These are phyloP conservation scores for Triplophysa dalaica DNA, from an alignment of 2,113 vertebrate species.

Conservation along the genomic window DNA sequence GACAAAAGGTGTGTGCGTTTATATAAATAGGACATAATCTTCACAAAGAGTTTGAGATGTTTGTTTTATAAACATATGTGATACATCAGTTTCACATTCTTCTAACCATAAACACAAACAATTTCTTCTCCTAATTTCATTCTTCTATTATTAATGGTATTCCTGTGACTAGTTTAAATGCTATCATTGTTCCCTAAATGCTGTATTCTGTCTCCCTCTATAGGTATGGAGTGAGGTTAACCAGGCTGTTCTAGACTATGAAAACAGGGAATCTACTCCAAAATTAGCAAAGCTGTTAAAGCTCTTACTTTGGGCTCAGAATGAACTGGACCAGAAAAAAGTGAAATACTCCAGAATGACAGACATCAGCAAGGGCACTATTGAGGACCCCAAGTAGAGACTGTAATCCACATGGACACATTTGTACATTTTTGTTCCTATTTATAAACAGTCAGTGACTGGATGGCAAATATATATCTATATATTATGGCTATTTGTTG, in stretches of 20 bases:
- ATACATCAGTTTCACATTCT: neutral
- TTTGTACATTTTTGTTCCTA: conserved; percentile 58
- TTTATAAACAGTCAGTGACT: conserved; percentile 77
- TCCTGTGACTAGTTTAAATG: neutral
- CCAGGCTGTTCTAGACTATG: conserved; percentile 93
- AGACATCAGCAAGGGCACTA: conserved; percentile 95
- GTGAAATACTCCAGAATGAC: conserved; percentile 99
- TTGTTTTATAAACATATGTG: neutral
- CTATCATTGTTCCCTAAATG: neutral
- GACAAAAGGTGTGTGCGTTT: conserved; percentile 84
- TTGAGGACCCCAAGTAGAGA: conserved; percentile 95
- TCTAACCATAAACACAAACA: too few species aligned
- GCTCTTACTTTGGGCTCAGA: conserved; percentile 96
- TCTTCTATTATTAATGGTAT: neutral
- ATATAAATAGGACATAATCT: neutral
- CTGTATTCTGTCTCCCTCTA: conserved; percentile 44
- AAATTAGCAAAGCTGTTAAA: conserved; percentile 98
- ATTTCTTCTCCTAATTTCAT: neutral
- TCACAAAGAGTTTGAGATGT: neutral
- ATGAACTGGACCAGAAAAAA: conserved; percentile 99
- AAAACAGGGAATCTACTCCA: conserved; percentile 94
- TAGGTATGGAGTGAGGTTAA: conserved; percentile 99
- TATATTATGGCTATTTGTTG: conserved; percentile 56
- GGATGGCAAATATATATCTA: conserved; percentile 69
- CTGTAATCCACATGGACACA: conserved; percentile 49